These are phyloP conservation scores for Sebastes hubbsi DNA, from an alignment of 2,797 vertebrate species.

Conservation along the genomic window DNA sequence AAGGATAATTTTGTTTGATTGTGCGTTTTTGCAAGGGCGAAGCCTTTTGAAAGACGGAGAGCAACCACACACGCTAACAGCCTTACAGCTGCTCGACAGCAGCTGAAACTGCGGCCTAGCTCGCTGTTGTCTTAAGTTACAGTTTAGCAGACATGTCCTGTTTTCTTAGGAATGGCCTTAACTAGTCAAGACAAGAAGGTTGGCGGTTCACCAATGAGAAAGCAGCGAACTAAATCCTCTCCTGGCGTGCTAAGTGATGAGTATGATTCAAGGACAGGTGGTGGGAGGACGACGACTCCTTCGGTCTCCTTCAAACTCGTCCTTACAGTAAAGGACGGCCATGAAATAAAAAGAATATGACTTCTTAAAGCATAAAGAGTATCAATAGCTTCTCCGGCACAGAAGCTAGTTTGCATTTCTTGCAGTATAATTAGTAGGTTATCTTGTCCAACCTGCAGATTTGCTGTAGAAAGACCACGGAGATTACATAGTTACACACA, in stretches of 20 bases:
- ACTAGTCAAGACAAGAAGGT: slow-evolving; percentile 79
- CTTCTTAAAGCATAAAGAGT: neutral
- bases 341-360: neutral
- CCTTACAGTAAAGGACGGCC: slow-evolving; percentile 6
- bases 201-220: slow-evolving; percentile 63
- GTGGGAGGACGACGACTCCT: slow-evolving; percentile 45
- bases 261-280: slow-evolving; percentile 74
- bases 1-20: slow-evolving; percentile 80
- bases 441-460: slow-evolving; percentile 40
- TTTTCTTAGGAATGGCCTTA: slow-evolving; percentile 72
- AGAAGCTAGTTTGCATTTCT: neutral
- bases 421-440: slow-evolving; percentile 14
- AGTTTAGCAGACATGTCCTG: slow-evolving; percentile 71
- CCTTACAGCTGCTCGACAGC: slow-evolving; percentile 72
- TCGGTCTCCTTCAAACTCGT: slow-evolving; percentile 43
- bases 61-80: slow-evolving; percentile 48
- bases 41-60: slow-evolving; percentile 63
- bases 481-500: slow-evolving; percentile 69
- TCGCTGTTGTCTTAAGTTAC: slow-evolving; percentile 73
- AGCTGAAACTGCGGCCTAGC: slow-evolving; percentile 68
- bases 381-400: neutral
- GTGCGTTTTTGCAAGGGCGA: slow-evolving; percentile 59
- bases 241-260: slow-evolving; percentile 62
- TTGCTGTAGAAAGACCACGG: slow-evolving; percentile 42
- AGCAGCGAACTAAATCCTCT: slow-evolving; percentile 65